Percentiles rank a stretch among this genome's conserved stretches.
Conservation (phyloP, 2,888 invertebrate genomes). For the Galerucella pusilla region DNA sequence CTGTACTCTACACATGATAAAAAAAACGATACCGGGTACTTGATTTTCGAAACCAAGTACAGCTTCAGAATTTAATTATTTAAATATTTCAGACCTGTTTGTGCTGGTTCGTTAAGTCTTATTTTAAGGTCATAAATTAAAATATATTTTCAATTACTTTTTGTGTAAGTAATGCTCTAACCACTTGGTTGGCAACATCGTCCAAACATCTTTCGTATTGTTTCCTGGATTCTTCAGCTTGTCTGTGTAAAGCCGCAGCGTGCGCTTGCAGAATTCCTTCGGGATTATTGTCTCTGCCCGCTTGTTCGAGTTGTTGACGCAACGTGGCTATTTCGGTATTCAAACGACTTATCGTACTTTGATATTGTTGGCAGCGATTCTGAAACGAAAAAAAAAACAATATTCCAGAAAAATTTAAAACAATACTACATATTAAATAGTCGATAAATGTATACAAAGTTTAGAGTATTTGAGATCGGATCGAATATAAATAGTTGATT, state of each 20-base stretch:
- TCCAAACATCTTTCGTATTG: constrained; percentile 85
- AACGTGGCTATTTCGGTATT: constrained; percentile 77
- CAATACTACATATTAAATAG: not conserved
- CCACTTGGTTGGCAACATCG: constrained; percentile 86
- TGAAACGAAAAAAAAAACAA: constrained; percentile 58
- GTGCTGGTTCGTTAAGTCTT: too few species aligned
- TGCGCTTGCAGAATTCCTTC: constrained; percentile 71
- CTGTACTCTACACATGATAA: too few species aligned
- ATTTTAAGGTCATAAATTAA: not conserved
- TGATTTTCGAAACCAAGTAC: too few species aligned
- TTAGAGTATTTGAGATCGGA: too few species aligned
- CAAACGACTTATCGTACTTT: constrained; percentile 74
- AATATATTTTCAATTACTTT: constrained; percentile 69
- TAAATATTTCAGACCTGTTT: too few species aligned
- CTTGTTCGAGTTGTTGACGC: constrained; percentile 69
- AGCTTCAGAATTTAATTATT: too few species aligned
- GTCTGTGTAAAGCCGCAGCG: constrained; percentile 71
- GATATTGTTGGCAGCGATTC: constrained; percentile 80
- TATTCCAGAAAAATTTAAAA: not conserved
- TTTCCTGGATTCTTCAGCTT: constrained; percentile 74
- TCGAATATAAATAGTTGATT: too few species aligned
- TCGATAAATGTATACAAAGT: not conserved
- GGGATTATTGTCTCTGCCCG: constrained; percentile 66
- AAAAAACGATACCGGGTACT: too few species aligned
- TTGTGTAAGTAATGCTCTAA: constrained; percentile 84